Evolutionary conservation across 2,113 vertebrate species (phyloP).

Genomic region (Puma concolor): DNA sequence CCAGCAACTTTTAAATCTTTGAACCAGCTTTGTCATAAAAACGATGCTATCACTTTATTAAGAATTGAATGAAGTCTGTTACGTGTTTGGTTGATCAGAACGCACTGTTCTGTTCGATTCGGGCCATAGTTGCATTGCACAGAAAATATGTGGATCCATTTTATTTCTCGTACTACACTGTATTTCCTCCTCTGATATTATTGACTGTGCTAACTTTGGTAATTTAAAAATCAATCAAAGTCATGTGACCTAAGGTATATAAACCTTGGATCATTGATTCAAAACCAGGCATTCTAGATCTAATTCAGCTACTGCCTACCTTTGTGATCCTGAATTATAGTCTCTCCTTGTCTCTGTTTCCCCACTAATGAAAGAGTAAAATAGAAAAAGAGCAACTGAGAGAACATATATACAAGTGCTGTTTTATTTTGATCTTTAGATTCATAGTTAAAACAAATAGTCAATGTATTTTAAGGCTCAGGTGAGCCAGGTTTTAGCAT

Average conservation of each 20-base stretch:
- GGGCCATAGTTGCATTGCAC: not conserved
- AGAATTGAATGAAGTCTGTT: not conserved
- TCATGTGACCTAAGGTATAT: constrained; percentile 14
- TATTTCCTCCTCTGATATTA: constrained; percentile 49
- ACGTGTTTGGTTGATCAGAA: not conserved
- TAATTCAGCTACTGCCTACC: not conserved
- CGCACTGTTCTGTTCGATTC: not conserved
- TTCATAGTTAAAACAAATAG: constrained; percentile 39
- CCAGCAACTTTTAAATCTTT: constrained; percentile 83
- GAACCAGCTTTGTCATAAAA: constrained; percentile 63
- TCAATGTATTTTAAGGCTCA: not conserved
- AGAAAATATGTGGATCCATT: not conserved
- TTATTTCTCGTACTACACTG: not conserved
- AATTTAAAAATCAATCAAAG: constrained; percentile 63
- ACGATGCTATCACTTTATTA: not conserved
- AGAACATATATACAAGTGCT: not conserved
- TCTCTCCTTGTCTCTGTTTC: not conserved
- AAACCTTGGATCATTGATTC: constrained; percentile 44
- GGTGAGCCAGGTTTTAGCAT: not conserved
- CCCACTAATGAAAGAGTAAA: not conserved
- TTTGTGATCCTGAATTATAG: not conserved
- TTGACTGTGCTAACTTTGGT: constrained; percentile 47
- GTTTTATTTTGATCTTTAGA: constrained; percentile 49
- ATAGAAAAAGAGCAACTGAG: not conserved
- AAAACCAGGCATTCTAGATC: not conserved